phyloP scores from a whole-genome alignment of 1,140 invertebrate genomes.

The Zaprionus inermis region DNA sequence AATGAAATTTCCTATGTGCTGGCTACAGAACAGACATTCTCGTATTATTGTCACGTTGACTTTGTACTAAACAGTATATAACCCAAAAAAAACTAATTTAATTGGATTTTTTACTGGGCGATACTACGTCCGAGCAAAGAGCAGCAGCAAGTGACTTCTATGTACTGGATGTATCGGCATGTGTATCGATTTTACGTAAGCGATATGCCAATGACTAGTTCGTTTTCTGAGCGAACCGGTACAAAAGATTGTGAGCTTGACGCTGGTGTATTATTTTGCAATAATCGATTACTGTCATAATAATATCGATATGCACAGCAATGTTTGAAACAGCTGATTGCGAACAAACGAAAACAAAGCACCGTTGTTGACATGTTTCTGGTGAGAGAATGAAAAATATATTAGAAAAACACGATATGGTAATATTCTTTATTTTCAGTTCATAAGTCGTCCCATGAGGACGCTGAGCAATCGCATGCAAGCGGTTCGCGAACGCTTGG shows the following conservation, averaged over 20 bases:
- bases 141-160: conserved; percentile 34
- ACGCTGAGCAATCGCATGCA: conserved; percentile 57
- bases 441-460: conserved; percentile 68
- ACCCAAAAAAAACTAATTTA: conserved; percentile 25
- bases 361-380: conserved; percentile 54
- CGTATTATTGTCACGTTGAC: conserved; percentile 60
- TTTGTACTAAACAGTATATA: conserved; percentile 58
- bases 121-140: conserved; percentile 76
- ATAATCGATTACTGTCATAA: not conserved
- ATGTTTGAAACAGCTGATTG: conserved; percentile 29
- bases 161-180: not conserved
- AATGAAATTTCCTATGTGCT: conserved; percentile 66
- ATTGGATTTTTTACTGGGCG: conserved; percentile 61
- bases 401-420: not conserved
- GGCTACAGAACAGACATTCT: conserved; percentile 66
- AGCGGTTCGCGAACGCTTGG: conserved; percentile 61
- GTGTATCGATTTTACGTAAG: conserved; percentile 10
- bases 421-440: conserved; percentile 39
- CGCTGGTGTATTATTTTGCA: not conserved
- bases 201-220: conserved; percentile 1
- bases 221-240: not conserved
- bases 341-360: conserved; percentile 15
- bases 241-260: conserved; percentile 3
- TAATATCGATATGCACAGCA: conserved; percentile 2
- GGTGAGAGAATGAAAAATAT: conserved; percentile 35